phyloP scores from a whole-genome alignment of 2,113 vertebrate species.

The Etia nguti region DNA sequence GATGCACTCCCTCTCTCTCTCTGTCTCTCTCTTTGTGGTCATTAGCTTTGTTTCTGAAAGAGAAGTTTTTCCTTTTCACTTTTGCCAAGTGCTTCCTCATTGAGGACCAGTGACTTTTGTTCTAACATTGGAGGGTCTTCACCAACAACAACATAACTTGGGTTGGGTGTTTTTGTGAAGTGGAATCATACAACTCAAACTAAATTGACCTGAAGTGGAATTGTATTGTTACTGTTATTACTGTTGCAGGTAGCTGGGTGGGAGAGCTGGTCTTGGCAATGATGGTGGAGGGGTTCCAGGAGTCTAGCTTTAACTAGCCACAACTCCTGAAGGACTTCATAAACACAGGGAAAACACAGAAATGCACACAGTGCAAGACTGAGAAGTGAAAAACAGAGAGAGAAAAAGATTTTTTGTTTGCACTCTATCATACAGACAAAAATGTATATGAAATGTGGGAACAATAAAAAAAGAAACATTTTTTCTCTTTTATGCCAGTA shows the following conservation, averaged over 20 bases:
- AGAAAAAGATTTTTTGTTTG: neutral
- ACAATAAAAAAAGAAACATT: neutral
- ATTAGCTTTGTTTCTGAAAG: neutral
- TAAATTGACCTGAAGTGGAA: neutral
- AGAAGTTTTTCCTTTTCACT: neutral
- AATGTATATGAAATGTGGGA: neutral
- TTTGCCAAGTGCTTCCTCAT: neutral
- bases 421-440: neutral
- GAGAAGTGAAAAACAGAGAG: neutral
- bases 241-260: neutral
- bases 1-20: neutral
- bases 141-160: neutral
- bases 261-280: neutral
- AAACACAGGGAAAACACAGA: neutral
- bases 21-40: neutral
- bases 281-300: rapidly evolving
- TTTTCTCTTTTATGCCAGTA: neutral
- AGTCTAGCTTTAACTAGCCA: neutral
- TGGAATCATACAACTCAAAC: neutral
- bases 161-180: neutral
- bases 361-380: neutral
- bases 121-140: neutral
- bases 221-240: neutral
- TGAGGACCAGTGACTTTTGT: neutral
- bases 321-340: neutral